phyloP scores from a whole-genome alignment of 2,113 vertebrate genomes.

The Potamarius usumacintae region DNA sequence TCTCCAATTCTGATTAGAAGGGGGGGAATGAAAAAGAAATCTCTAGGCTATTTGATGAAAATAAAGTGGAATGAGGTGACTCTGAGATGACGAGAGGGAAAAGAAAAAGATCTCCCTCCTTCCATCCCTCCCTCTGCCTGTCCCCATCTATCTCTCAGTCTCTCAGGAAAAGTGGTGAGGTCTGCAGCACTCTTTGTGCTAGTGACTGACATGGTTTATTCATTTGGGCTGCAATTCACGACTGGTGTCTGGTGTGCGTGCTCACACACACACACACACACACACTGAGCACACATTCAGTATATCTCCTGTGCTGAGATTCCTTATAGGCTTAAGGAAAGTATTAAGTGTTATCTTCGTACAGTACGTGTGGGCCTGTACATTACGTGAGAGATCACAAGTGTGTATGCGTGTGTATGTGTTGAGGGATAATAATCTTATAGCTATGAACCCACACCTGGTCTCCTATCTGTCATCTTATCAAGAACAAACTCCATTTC shows the following conservation, averaged over 20 bases:
- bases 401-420: neutral
- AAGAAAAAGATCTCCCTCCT: neutral
- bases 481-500: slow-evolving; percentile 28
- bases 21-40: neutral
- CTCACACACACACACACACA: neutral
- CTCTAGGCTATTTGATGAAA: slow-evolving; percentile 8
- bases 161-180: slow-evolving; percentile 13
- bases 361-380: neutral
- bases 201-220: slow-evolving; percentile 51
- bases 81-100: slow-evolving; percentile 22
- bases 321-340: neutral
- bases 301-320: neutral
- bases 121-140: neutral
- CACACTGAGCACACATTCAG: neutral
- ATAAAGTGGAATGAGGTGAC: slow-evolving; percentile 28
- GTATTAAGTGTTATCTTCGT: neutral
- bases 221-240: slow-evolving; percentile 37
- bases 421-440: neutral
- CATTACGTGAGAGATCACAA: neutral
- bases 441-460: slow-evolving; percentile 14
- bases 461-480: slow-evolving; percentile 33
- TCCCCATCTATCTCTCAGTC: neutral
- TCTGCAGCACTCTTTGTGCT: slow-evolving; percentile 33
- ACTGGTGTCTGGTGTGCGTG: neutral
- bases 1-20: slow-evolving; percentile 29